These are phyloP conservation scores for Drosophila insularis DNA, from an alignment of 1,140 invertebrate genomes.

Conservation along the genomic window DNA sequence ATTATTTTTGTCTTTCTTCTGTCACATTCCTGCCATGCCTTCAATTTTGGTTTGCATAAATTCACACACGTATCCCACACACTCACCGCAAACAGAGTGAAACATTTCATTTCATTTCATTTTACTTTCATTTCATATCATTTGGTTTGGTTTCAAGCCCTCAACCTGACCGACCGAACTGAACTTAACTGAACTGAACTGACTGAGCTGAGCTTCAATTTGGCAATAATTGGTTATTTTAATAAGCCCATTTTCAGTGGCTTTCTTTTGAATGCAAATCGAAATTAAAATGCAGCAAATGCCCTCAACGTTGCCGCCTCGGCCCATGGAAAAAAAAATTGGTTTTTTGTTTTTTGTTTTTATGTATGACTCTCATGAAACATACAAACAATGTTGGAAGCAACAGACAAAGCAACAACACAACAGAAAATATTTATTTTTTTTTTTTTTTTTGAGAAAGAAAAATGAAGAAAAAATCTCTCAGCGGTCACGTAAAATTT, in stretches of 20 bases:
- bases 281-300: conserved; percentile 73
- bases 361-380: conserved; percentile 24
- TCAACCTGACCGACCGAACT: conserved; percentile 9
- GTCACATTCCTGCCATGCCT: background rate
- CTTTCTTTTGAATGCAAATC: conserved; percentile 77
- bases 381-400: conserved; percentile 41
- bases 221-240: conserved; percentile 76
- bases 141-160: background rate
- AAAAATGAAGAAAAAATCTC: conserved; percentile 24
- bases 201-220: conserved; percentile 58
- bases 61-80: conserved; percentile 43
- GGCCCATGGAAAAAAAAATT: conserved; percentile 9
- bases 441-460: background rate
- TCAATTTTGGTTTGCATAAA: conserved; percentile 47
- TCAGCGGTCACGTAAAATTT: conserved; percentile 56
- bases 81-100: conserved; percentile 32
- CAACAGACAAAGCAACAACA: conserved; percentile 13
- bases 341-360: conserved; percentile 18
- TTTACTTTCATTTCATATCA: conserved; percentile 65
- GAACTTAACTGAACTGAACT: too few relatives aligned
- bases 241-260: conserved; percentile 64
- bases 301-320: conserved; percentile 24
- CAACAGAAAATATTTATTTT: too few relatives aligned
- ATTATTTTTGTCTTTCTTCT: background rate
- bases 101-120: conserved; percentile 37